Evolutionary conservation across 2,888 invertebrate species (phyloP), one percentile per base, ranked within the genome.

Genomic region (Brachypalpus laphriformis): DNA sequence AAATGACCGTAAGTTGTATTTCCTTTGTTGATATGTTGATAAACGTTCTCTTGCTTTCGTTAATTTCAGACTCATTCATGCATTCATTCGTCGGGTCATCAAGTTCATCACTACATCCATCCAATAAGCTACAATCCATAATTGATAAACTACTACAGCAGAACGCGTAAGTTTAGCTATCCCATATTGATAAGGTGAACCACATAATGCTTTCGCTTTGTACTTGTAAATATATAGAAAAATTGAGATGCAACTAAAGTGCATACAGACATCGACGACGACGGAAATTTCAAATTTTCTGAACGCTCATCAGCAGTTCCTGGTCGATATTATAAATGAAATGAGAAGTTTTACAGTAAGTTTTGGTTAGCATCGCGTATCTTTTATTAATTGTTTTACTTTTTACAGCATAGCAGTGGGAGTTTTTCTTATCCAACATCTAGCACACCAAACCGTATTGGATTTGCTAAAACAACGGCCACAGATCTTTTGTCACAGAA

Each of bases 291-390:
- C 89, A 0, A 87, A 88, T n/a, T 91, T 91, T 70, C 78, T 92
- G 2, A 89, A 88, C 37, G 88, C 89, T 2, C 92, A 92, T 88
- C 90, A 91, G 54, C 78, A 88, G 22, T 90, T 90, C 71, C 76
- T 92, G 9, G 87, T 90, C 42, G 89, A 89, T 42, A 91, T 91
- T 40, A 90, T 92, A 57, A 89, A 89, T 76, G 91, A 92, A 86
- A 90, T 92, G 89, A 89, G 91, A 11, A 89, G 88, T 77, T 89
- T 92, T 76, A 89, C 91, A 87, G 91, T 91, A 88, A 87, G 75
- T 75, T 51, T 14, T 11, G 3, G 5, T 14, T 16, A 31, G 7
- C 22, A 86, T 56, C 87, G 22, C 87, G 83, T 86, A 70, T 59
- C 82, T 25, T 66, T 61, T 47, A 45, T 37, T 20, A 18, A 25